Evolutionary conservation across 1,140 invertebrate species (phyloP), one percentile per base, ranked within the genome.

Genomic region (Brachionus paranguensis): DNA sequence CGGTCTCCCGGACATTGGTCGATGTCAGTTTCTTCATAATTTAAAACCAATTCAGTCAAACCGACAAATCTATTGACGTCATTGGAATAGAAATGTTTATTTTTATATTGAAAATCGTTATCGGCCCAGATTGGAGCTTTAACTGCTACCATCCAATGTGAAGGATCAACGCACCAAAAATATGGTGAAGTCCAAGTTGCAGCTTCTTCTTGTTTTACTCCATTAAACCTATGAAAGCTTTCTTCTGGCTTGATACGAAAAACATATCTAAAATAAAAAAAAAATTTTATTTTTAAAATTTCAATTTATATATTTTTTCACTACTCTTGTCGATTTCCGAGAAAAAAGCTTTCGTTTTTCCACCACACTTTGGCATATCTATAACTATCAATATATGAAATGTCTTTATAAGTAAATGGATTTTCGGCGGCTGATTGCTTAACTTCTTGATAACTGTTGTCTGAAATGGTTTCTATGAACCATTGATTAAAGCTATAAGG

Each of bases 1-100:
- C 60, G 60, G 45, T 83, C 81, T 20, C 81, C 81, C 1, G 81
- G 81, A 83, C 81, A 83, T 41, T 83, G 81, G 45, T 83, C 70
- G 0, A 83, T 37, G 24, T 83, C 81, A 14, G 68, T 12, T 20
- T 83, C 60, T 70, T 68, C 60, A 70, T 70, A 83, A 45, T 68
- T 68, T n/a, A 83, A 29, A 14, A 68, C 81, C 12, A 83, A 33
- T 14, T 83, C 60, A 11, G 43, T n/a, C 3, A 83, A 37, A 37
- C 81, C 81, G 17, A 53, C 81, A 50, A 68, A 70, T 53, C 81
- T 83, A 27, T 37, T 3, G 0, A 17, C 10, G 8, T 45, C 47
- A 24, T 20, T 20, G n/a, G 43, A 70, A 70, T 17, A 55, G 45
- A 68, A 68, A 45, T 41, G 20, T 41, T 53, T 53, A 12, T 83